These are phyloP conservation scores for Chloropsis hardwickii DNA, from an alignment of 2,113 vertebrate species.

Conservation along the genomic window DNA sequence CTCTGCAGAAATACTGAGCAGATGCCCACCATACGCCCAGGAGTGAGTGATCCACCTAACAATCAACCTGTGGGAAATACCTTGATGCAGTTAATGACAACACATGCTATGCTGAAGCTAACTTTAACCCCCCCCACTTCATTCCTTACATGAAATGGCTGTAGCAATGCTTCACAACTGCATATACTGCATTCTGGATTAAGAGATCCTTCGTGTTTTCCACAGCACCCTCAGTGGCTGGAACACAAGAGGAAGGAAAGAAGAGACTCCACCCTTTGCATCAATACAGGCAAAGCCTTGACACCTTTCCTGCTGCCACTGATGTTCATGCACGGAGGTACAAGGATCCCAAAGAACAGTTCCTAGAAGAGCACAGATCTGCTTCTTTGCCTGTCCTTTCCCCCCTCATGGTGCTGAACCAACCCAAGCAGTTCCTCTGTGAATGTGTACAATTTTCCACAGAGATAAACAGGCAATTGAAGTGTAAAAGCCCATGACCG, in stretches of 20 bases:
- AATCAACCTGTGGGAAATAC: neutral
- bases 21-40: fast-evolving
- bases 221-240: too few relatives aligned
- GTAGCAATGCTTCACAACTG: neutral
- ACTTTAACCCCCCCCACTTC: neutral
- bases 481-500: conserved; percentile 26
- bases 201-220: fast-evolving
- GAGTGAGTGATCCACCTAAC: neutral
- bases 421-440: neutral
- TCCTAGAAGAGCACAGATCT: neutral
- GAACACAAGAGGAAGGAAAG: neutral
- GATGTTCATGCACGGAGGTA: fast-evolving
- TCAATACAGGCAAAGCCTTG: neutral
- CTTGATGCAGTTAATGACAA: neutral
- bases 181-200: neutral
- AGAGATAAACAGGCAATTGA: conserved; percentile 29
- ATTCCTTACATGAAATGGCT: neutral
- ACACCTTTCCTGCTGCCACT: neutral
- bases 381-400: neutral
- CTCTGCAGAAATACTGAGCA: neutral
- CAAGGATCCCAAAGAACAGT: neutral
- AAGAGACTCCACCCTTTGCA: neutral
- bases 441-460: neutral
- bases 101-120: neutral
- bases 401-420: neutral